Evolutionary conservation across 2,888 invertebrate genomes (phyloP).

Genomic region (Rotaria magnacalcarata): DNA sequence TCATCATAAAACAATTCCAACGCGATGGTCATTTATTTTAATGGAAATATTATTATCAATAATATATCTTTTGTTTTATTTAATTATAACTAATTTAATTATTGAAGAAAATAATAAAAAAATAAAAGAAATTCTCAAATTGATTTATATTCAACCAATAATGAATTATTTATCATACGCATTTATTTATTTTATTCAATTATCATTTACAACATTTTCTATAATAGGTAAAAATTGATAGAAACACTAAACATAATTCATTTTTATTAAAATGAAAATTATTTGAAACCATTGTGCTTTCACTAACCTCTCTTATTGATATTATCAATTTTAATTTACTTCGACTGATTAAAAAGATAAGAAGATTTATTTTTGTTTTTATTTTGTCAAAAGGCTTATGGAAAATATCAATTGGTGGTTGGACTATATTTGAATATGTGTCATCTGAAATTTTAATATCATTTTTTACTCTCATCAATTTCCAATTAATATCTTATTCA

Average conservation of each 20-base stretch:
- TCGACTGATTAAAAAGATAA: too few species aligned
- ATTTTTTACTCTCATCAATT: neutral
- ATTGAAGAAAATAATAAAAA: neutral
- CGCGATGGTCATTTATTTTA: too few species aligned
- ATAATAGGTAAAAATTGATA: constrained; percentile 47
- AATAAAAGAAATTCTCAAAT: constrained; percentile 2
- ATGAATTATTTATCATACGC: constrained; percentile 41
- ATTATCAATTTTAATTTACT: too few species aligned
- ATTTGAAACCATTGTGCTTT: too few species aligned
- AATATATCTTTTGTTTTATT: neutral
- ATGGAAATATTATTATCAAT: neutral
- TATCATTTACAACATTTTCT: constrained; percentile 1
- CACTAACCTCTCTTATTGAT: too few species aligned
- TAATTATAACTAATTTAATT: neutral
- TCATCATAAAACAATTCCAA: too few species aligned
- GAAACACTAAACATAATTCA: too few species aligned
- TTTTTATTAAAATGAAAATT: too few species aligned
- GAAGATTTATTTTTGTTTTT: too few species aligned
- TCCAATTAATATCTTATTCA: neutral
- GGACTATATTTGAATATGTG: neutral
- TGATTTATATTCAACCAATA: constrained; percentile 47
- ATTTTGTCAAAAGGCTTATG: too few species aligned
- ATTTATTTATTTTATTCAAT: neutral
- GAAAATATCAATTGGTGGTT: neutral
- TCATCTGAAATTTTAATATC: neutral